A percentile compares a stretch with the other conserved stretches of the same genome.
These are phyloP conservation scores for Drosophila macrothrix DNA, from an alignment of 2,888 invertebrate genomes.

Conservation along the genomic window DNA sequence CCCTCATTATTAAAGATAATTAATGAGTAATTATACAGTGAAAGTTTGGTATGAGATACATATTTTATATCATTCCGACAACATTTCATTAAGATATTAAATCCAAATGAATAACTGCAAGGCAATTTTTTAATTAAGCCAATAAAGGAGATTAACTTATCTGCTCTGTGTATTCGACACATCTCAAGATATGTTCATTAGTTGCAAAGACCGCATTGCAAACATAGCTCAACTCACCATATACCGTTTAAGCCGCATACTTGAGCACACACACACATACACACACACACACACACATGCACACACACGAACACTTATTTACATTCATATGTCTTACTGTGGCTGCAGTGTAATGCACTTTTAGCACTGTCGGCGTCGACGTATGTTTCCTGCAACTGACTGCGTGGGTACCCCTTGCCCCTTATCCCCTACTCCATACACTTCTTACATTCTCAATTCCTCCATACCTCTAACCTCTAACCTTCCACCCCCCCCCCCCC, in stretches of 20 bases:
- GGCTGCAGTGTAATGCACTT: slow-evolving; percentile 67
- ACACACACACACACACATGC: background rate
- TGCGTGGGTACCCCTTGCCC: background rate
- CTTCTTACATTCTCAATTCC: background rate
- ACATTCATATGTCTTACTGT: slow-evolving; percentile 4
- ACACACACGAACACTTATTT: background rate
- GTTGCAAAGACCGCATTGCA: slow-evolving; percentile 27
- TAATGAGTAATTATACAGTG: background rate
- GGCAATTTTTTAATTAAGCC: background rate
- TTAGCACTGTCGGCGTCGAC: slow-evolving; percentile 62
- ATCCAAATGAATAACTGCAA: background rate
- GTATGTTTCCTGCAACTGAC: slow-evolving; percentile 54
- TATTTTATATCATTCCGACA: background rate
- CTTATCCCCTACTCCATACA: background rate
- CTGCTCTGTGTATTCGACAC: slow-evolving; percentile 15
- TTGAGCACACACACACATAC: background rate
- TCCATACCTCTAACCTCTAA: no score
- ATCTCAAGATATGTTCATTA: slow-evolving; percentile 44
- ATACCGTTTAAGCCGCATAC: slow-evolving; percentile 40
- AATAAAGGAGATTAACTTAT: background rate
- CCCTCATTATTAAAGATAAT: background rate
- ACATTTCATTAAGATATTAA: background rate
- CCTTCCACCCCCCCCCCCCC: no score
- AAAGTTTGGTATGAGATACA: background rate
- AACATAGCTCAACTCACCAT: slow-evolving; percentile 31